Evolutionary conservation across 2,888 invertebrate genomes (phyloP), one percentile per base, ranked within the genome.

Genomic region (Metallyticus violacea): DNA sequence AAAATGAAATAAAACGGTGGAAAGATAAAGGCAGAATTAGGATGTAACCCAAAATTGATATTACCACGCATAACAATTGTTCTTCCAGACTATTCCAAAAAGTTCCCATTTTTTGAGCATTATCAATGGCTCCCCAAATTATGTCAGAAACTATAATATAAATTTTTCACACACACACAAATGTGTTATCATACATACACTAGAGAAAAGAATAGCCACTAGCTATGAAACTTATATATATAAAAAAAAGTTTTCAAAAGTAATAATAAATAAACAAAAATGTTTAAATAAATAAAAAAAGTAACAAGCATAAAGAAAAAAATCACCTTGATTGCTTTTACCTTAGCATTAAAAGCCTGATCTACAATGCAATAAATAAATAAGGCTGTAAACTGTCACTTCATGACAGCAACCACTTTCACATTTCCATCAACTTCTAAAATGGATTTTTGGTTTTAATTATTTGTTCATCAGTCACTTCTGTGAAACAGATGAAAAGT

Each of bases 301-400:
- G 40, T 62, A 62, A 62, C 22, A 62, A 62, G 40, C 40, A 62
- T 22, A 62, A 62, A 62, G 40, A 62, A 62, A 62, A 62, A 62
- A 1, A 62, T 62, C 40, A 62, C 40, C 40, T 62, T 4, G 40
- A 62, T 62, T 62, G 40, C 40, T 62, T 62, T 62, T 62, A 62
- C 40, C 40, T 62, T 62, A 62, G 40, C 40, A 62, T 62, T 62
- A 83, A 26, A 83, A 83, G 77, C n/a, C 77, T 77, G 77, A 77
- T 77, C 76, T 83, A 83, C 77, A 77, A 77, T 83, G 83, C 77
- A 83, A 83, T 83, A 83, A 83, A 83, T 83, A 83, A 83, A 83
- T 83, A 83, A 83, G 83, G 83, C 77, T 27, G 76, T 83, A 7
- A 76, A 83, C 28, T 83, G 83, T 29, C 83, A 83, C 77, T 77